Percentiles rank a stretch among this genome's conserved stretches.
These are phyloP conservation scores for Cynoglossus semilaevis DNA, from an alignment of 2,113 vertebrate genomes.

Conservation along the genomic window DNA sequence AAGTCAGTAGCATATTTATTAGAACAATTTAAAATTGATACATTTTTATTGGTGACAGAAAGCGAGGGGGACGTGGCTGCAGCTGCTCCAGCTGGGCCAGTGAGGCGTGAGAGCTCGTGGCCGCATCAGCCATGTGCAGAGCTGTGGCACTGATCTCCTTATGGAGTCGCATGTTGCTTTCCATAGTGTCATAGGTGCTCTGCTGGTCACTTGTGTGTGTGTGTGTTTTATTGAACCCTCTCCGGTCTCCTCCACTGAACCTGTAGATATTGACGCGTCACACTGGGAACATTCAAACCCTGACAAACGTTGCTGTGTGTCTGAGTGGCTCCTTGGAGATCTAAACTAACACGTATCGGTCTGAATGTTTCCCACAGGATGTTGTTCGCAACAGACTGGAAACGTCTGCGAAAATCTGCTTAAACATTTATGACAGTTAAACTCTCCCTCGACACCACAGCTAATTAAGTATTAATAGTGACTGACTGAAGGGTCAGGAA, in stretches of 20 bases:
- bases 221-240: constrained; percentile 9
- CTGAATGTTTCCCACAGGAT: not conserved
- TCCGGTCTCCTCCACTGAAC: constrained; percentile 2
- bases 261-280: not conserved
- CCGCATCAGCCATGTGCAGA: constrained; percentile 44
- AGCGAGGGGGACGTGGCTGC: constrained; percentile 56
- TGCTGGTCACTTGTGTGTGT: constrained; percentile 12
- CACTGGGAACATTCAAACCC: not conserved
- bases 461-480: not conserved
- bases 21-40: too few relatives aligned
- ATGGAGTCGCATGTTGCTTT: constrained; percentile 41
- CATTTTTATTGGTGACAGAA: constrained; percentile 50
- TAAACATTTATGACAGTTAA: constrained; percentile 1
- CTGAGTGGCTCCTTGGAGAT: not conserved
- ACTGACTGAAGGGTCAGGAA: not conserved
- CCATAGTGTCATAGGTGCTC: constrained; percentile 23
- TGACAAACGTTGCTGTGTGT: not conserved
- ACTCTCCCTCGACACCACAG: not conserved
- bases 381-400: constrained; percentile 1
- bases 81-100: constrained; percentile 53
- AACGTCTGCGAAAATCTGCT: constrained; percentile 7
- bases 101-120: constrained; percentile 55
- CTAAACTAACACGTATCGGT: too few relatives aligned
- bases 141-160: constrained; percentile 60
- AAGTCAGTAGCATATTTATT: too few relatives aligned